Evolutionary conservation across 2,797 vertebrate genomes (phyloP), one percentile per base, ranked within the genome.

Genomic region (Atherinosoma microstoma): DNA sequence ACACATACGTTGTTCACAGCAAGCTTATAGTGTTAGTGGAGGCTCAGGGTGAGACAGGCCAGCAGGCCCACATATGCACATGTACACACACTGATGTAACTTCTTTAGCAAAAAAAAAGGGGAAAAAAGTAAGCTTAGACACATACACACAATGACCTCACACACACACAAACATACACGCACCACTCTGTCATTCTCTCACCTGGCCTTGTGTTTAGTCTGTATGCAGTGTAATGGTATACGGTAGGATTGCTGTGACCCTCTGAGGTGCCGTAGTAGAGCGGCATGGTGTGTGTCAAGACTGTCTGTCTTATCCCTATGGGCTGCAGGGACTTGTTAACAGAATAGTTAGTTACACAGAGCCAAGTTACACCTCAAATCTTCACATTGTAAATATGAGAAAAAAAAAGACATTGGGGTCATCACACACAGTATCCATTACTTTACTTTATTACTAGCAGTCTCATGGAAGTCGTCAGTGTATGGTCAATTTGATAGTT

Each of bases 171-270:
- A 64, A 67, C 66, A 71, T 36, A 51, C 67, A 79, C 12, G 6
- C 72, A 49, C 29, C 72, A 80, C 85, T 87, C 61, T 7, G 87
- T 92, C 87, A 92, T 91, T 80, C 87, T 91, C 88, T 93, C 91
- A 93, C 92, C 91, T 94, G 89, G 88, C 75, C 70, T 75, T 77
- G 84, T 94, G 92, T 94, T 94, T 94, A 93, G 93, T 93, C 93
- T 94, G 74, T 86, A 82, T 40, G 62, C 51, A 80, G 81, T 92
- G 92, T 92, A 93, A 93, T 92, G 89, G 88, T 91, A 92, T 88
- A 91, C 58, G 70, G 73, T 76, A 76, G 89, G 91, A 93, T 94
- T 91, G 91, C 83, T 42, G 76, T 5, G 67, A 73, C 73, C 75
- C 84, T 89, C 82, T 76, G 78, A 87, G 90, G 84, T 85, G 82